Conservation (phyloP, 2,888 invertebrate species). For the Pandemis cinnamomeana region DNA sequence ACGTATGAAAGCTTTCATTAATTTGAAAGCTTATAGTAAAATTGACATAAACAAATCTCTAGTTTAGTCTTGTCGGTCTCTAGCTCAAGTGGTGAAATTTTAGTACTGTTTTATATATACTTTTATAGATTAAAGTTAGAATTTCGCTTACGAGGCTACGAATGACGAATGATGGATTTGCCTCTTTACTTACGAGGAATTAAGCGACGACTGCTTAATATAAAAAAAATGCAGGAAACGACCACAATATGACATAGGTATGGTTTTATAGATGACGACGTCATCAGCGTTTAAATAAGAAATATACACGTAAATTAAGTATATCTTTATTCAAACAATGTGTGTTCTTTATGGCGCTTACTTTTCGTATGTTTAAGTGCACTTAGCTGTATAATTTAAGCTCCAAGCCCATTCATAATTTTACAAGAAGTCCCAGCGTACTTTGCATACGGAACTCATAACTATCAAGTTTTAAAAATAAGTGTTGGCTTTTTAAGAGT, state of each 20-base stretch:
- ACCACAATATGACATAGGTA: neutral
- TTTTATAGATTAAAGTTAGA: too few relatives aligned
- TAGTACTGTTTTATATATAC: too few relatives aligned
- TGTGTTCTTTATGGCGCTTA: neutral
- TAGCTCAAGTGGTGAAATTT: too few relatives aligned
- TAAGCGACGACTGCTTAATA: too few relatives aligned
- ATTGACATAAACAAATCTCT: neutral
- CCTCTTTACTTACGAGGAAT: too few relatives aligned
- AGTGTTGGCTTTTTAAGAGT: slow-evolving; percentile 6
- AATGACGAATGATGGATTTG: too few relatives aligned
- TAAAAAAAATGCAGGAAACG: too few relatives aligned
- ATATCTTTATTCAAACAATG: neutral
- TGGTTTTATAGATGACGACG: neutral
- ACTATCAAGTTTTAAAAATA: slow-evolving; percentile 19
- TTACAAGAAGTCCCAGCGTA: neutral
- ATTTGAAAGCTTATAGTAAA: slow-evolving; percentile 10
- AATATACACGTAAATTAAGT: neutral
- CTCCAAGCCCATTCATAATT: neutral
- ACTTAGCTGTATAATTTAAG: neutral
- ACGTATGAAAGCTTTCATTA: slow-evolving; percentile 11
- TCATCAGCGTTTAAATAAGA: neutral
- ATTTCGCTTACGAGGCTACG: too few relatives aligned
- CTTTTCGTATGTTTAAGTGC: neutral
- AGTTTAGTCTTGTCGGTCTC: too few relatives aligned
- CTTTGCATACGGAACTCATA: slow-evolving; percentile 10